These are phyloP conservation scores for Epinephelus moara DNA, from an alignment of 2,113 vertebrate genomes.

Conservation along the genomic window DNA sequence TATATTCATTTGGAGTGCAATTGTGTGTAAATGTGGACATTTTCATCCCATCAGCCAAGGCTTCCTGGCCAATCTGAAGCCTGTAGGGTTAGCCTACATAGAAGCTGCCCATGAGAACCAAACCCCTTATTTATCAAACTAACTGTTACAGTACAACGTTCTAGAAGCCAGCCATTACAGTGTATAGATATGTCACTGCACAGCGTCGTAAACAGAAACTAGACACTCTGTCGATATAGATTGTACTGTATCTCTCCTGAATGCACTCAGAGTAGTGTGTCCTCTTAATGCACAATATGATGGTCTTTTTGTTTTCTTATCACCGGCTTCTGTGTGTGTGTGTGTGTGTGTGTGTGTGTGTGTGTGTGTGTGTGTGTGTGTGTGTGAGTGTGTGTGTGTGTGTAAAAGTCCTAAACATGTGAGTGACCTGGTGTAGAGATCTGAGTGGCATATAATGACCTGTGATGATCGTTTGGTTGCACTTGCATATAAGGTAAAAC, in stretches of 20 bases:
- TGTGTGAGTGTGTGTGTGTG: slow-evolving; percentile 70
- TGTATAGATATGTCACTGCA: slow-evolving; percentile 71
- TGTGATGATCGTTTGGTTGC: slow-evolving; percentile 37
- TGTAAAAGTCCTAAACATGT: slow-evolving; percentile 41
- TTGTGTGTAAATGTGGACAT: slow-evolving; percentile 88
- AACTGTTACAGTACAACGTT: slow-evolving; percentile 64
- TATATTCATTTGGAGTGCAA: slow-evolving; percentile 89
- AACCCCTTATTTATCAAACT: slow-evolving; percentile 37
- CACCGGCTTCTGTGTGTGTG: slow-evolving; percentile 70
- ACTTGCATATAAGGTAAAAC: slow-evolving; percentile 38
- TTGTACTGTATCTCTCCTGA: slow-evolving; percentile 68
- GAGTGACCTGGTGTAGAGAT: slow-evolving; percentile 44
- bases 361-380: slow-evolving; percentile 69
- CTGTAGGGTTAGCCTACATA: slow-evolving; percentile 68
- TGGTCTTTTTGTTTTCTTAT: slow-evolving; percentile 65
- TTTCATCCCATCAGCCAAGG: slow-evolving; percentile 84
- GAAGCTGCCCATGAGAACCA: slow-evolving; percentile 39
- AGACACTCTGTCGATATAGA: slow-evolving; percentile 67
- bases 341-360: slow-evolving; percentile 65
- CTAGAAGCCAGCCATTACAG: slow-evolving; percentile 72
- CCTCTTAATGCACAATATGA: slow-evolving; percentile 74
- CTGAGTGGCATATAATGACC: slow-evolving; percentile 29
- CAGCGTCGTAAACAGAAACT: slow-evolving; percentile 70
- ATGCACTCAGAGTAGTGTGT: slow-evolving; percentile 76
- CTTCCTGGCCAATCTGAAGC: slow-evolving; percentile 80